Conservation (phyloP, 1,140 invertebrate species). For the Heliconius hewitsoni region DNA sequence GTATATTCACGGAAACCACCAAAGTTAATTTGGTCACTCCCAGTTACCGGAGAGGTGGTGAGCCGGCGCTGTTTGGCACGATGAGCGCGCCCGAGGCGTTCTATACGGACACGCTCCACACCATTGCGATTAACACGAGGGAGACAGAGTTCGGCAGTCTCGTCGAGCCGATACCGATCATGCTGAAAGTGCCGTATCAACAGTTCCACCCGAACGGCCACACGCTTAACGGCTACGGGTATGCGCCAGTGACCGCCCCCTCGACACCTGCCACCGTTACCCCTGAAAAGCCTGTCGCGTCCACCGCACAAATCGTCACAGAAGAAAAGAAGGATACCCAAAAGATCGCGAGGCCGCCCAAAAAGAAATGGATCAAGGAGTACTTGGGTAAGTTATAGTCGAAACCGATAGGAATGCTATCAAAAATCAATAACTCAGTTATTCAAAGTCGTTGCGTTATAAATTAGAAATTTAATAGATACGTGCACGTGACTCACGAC, state of each 20-base stretch:
- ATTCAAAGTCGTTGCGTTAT: not conserved
- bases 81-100: conserved; percentile 65
- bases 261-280: conserved; percentile 40
- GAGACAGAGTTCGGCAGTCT: conserved; percentile 75
- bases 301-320: conserved; percentile 46
- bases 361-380: conserved; percentile 88
- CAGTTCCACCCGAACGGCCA: conserved; percentile 49
- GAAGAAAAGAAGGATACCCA: conserved; percentile 50
- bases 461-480: conserved; percentile 17
- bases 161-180: conserved; percentile 69
- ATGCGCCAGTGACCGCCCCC: conserved; percentile 50
- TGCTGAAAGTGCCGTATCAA: conserved; percentile 62
- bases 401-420: not conserved
- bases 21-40: conserved; percentile 67
- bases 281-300: conserved; percentile 44
- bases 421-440: conserved; percentile 1
- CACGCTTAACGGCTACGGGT: conserved; percentile 53
- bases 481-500: conserved; percentile 1
- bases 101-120: conserved; percentile 64
- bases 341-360: conserved; percentile 81
- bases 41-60: conserved; percentile 53
- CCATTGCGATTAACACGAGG: conserved; percentile 70
- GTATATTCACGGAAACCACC: conserved; percentile 73
- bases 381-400: conserved; percentile 81
- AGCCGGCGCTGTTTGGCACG: conserved; percentile 54